Conservation (phyloP, 2,797 vertebrate genomes). For the Cebuella pygmaea region DNA sequence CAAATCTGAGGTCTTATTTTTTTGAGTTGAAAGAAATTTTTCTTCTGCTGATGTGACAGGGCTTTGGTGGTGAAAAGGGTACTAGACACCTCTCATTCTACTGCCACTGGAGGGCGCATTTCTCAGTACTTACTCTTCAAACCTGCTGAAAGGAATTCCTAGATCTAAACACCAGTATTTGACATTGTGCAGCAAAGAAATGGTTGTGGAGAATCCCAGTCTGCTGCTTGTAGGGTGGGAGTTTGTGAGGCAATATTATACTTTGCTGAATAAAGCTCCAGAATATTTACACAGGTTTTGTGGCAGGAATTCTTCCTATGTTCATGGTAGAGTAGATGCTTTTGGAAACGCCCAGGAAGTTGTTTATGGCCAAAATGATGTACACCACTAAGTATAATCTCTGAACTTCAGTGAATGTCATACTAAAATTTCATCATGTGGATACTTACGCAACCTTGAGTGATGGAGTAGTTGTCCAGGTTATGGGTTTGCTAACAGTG, state of each 20-base stretch:
- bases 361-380: constrained; percentile 87
- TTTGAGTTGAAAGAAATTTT: constrained; percentile 59
- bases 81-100: constrained; percentile 30
- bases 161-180: constrained; percentile 79
- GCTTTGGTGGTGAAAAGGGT: constrained; percentile 60
- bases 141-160: constrained; percentile 41
- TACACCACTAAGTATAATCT: constrained; percentile 99
- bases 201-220: constrained; percentile 99
- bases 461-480: constrained; percentile 97
- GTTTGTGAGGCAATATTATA: constrained; percentile 99
- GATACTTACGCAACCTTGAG: constrained; percentile 97
- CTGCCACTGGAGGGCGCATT: constrained; percentile 72
- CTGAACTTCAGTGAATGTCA: constrained; percentile 98
- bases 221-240: constrained; percentile 99
- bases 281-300: constrained; percentile 99
- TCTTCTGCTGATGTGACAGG: constrained; percentile 53
- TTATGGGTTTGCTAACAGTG: constrained; percentile 96
- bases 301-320: constrained; percentile 97
- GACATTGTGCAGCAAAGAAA: constrained; percentile 99
- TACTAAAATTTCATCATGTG: constrained; percentile 98
- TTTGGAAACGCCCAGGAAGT: constrained; percentile 94
- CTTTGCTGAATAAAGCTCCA: constrained; percentile 98
- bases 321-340: constrained; percentile 96
- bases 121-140: constrained; percentile 36
- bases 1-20: background rate